Evolutionary conservation across 2,888 invertebrate genomes (phyloP).

Genomic region (Lasioglossum zephyrum): DNA sequence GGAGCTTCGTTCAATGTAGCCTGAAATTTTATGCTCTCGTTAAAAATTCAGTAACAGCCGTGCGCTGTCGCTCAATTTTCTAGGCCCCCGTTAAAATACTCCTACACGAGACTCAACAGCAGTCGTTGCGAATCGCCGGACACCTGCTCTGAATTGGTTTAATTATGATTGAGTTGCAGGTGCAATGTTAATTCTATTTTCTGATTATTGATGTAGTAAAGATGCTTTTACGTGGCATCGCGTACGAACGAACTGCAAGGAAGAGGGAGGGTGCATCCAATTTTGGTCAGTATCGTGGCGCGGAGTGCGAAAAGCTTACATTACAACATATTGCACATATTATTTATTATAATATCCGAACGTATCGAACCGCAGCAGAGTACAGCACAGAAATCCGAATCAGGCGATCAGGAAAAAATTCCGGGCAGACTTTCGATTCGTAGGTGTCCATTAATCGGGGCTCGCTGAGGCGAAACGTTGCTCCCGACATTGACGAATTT

Average conservation of each 20-base stretch:
- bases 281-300: too few species aligned
- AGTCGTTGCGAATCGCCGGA: neutral
- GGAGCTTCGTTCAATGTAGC: neutral
- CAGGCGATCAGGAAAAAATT: neutral
- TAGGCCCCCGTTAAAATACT: neutral
- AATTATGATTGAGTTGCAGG: neutral
- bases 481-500: conserved; percentile 71
- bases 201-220: neutral
- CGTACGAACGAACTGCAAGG: too few species aligned
- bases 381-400: neutral
- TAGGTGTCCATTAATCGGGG: conserved; percentile 45
- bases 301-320: too few species aligned
- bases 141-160: neutral
- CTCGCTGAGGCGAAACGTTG: conserved; percentile 43
- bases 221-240: too few species aligned
- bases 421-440: neutral
- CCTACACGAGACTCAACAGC: neutral
- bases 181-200: neutral
- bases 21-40: neutral
- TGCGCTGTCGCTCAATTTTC: neutral
- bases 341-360: too few species aligned
- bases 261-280: too few species aligned
- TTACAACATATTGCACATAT: too few species aligned
- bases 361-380: neutral
- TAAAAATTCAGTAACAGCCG: neutral